These are phyloP conservation scores for Sinocyclocheilus rhinocerous DNA, from an alignment of 2,113 vertebrate species.

Conservation along the genomic window DNA sequence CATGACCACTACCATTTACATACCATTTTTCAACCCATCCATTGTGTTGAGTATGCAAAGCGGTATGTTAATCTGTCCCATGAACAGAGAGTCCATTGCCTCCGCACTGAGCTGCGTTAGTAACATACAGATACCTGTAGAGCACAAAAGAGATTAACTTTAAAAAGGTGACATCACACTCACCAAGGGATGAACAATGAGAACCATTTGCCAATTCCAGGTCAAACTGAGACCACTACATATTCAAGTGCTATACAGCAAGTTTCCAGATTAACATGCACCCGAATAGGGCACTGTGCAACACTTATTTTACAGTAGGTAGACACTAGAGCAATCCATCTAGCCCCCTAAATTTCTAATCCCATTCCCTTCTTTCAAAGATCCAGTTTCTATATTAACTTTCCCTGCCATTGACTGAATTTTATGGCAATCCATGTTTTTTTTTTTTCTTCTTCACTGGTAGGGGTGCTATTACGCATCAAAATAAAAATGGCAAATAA, in stretches of 20 bases:
- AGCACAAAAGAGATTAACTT: not conserved
- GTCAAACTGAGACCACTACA: not conserved
- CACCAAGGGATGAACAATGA: not conserved
- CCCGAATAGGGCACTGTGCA: not conserved
- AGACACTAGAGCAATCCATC: not conserved
- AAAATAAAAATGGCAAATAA: no score
- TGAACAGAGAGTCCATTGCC: conserved; percentile 85
- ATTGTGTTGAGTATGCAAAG: conserved; percentile 83
- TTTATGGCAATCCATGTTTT: no score
- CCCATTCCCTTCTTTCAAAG: not conserved
- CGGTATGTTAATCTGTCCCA: conserved; percentile 83
- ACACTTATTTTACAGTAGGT: not conserved
- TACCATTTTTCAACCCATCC: conserved; percentile 68
- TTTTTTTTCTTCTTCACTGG: no score
- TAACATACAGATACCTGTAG: conserved; percentile 86
- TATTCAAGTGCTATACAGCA: not conserved
- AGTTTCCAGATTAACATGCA: not conserved
- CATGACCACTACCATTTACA: not conserved
- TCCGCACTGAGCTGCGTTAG: conserved; percentile 84
- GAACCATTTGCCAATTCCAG: not conserved
- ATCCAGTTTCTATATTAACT: not conserved
- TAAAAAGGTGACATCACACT: not conserved
- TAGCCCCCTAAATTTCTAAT: not conserved
- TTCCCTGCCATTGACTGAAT: no score
- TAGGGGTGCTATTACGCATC: no score